Percentiles rank a stretch among this genome's conserved stretches.
phyloP scores from a whole-genome alignment of 2,797 vertebrate species.

The Squalus acanthias region DNA sequence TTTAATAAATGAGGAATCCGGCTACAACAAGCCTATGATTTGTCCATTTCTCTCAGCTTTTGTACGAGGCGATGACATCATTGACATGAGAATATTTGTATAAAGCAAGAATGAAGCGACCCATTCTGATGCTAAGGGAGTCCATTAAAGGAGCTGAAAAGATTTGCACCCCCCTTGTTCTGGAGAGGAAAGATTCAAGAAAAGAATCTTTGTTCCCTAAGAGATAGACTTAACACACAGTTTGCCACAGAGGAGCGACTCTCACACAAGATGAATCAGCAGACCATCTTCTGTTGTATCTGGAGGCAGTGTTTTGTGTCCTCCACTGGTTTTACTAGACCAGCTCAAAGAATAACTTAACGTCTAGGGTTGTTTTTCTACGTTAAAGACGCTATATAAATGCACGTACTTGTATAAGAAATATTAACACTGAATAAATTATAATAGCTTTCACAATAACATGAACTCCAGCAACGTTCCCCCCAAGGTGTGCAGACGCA shows the following conservation, averaged over 20 bases:
- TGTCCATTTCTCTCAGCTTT: neutral
- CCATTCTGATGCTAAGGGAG: neutral
- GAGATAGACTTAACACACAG: neutral
- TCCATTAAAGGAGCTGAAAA: neutral
- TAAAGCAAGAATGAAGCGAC: slow-evolving; percentile 3
- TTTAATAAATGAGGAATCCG: slow-evolving; percentile 32
- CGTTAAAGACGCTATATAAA: neutral
- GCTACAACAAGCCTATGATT: neutral
- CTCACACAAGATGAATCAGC: neutral
- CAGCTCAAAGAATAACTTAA: neutral
- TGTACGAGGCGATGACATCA: slow-evolving; percentile 13
- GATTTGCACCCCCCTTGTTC: neutral
- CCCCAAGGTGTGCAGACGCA: no score
- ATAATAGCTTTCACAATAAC: neutral
- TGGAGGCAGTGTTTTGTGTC: neutral
- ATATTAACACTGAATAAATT: neutral
- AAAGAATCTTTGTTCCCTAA: neutral
- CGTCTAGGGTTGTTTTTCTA: neutral
- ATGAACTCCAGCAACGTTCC: no score
- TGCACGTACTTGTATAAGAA: neutral
- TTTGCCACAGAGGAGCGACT: neutral
- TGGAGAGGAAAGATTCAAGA: neutral
- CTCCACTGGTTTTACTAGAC: neutral
- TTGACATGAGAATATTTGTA: slow-evolving; percentile 12
- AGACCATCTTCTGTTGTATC: neutral